Conservation (phyloP, 2,888 invertebrate species). For the Drosophila mettleri region DNA sequence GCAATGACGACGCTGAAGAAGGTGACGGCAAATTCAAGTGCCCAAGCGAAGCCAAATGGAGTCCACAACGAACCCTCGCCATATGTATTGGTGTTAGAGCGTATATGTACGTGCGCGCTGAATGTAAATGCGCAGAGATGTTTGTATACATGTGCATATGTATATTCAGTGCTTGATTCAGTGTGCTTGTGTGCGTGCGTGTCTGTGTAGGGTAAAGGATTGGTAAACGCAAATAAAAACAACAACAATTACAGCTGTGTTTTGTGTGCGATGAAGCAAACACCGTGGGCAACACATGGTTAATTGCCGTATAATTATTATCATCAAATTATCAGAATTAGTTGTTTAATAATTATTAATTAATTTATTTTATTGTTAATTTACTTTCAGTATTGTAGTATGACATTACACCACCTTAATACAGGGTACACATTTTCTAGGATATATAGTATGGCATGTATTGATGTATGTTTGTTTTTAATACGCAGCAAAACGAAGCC, state of each 20-base stretch:
- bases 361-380: not conserved
- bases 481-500: slow-evolving; percentile 53
- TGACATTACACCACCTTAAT: slow-evolving; percentile 48
- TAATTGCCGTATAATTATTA: not conserved
- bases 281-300: slow-evolving; percentile 40
- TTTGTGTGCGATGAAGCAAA: slow-evolving; percentile 30
- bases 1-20: slow-evolving; percentile 46
- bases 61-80: slow-evolving; percentile 68
- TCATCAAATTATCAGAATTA: not conserved
- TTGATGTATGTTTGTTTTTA: not conserved
- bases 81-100: slow-evolving; percentile 22
- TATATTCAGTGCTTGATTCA: slow-evolving; percentile 5
- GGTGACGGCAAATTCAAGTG: slow-evolving; percentile 51
- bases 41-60: slow-evolving; percentile 75
- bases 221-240: slow-evolving; percentile 55
- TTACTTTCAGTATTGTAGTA: not conserved
- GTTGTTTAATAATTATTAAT: not conserved
- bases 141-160: not conserved
- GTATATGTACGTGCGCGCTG: slow-evolving; percentile 23
- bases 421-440: slow-evolving; percentile 54
- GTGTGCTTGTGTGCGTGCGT: not conserved
- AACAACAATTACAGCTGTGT: slow-evolving; percentile 78
- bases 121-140: slow-evolving; percentile 9
- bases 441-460: not conserved
- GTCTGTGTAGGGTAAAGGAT: slow-evolving; percentile 46